phyloP scores from a whole-genome alignment of 2,888 invertebrate genomes.

The Thera obeliscata region DNA sequence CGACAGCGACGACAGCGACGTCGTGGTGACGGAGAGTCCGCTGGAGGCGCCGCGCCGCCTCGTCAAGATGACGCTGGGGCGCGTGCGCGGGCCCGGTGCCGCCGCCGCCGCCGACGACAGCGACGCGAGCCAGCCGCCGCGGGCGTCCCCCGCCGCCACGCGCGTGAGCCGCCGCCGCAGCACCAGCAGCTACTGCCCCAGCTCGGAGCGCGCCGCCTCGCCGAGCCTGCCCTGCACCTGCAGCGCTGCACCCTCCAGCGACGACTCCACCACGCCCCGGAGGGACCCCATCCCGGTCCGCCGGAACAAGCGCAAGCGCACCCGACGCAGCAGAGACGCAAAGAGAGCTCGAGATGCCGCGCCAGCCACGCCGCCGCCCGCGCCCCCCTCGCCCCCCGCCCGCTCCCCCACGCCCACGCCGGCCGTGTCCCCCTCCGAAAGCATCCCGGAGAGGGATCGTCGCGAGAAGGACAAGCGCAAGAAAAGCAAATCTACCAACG shows the following conservation, averaged over 20 bases:
- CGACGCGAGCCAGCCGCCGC: too few species aligned
- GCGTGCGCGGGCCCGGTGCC: conserved; percentile 38
- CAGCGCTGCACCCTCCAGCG: not conserved
- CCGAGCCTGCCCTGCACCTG: conserved; percentile 10
- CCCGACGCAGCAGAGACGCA: conserved; percentile 18
- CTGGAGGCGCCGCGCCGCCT: conserved; percentile 36
- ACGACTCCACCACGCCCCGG: not conserved
- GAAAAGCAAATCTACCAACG: conserved; percentile 36
- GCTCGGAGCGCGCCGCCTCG: conserved; percentile 6
- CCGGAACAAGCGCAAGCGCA: conserved; percentile 3
- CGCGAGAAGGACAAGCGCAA: conserved; percentile 14
- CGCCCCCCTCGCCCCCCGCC: conserved; percentile 30
- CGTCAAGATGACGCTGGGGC: conserved; percentile 61
- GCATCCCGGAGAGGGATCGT: conserved; percentile 15
- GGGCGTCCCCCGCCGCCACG: too few species aligned
- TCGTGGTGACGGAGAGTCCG: conserved; percentile 66
- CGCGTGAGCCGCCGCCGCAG: not conserved
- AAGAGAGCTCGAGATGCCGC: conserved; percentile 28
- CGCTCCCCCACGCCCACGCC: conserved; percentile 1
- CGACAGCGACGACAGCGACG: conserved; percentile 83
- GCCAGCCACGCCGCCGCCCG: conserved; percentile 33
- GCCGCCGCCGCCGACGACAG: conserved; percentile 41
- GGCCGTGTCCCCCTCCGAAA: not conserved
- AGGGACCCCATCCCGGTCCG: not conserved
- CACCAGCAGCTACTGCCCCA: conserved; percentile 29